Evolutionary conservation across 2,888 invertebrate species (phyloP).

Genomic region (Meghimatium bilineatum): DNA sequence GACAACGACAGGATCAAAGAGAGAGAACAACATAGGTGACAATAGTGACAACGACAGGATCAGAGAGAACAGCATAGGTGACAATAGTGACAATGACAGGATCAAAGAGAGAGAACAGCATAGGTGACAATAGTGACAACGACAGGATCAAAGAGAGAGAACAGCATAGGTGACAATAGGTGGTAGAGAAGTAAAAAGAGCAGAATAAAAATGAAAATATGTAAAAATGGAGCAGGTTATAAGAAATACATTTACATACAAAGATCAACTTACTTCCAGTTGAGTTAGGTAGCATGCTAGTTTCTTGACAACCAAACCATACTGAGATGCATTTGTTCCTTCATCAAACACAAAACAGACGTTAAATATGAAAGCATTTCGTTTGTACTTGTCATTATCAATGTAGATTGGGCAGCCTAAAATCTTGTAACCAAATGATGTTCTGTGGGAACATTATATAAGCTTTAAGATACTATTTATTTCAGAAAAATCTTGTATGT

Average conservation of each 20-base stretch:
- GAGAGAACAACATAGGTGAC: no score
- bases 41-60: no score
- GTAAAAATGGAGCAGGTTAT: no score
- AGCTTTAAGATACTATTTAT: background rate
- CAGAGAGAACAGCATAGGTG: no score
- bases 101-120: no score
- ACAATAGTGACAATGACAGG: no score
- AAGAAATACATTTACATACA: background rate
- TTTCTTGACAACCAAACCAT: constrained; percentile 95
- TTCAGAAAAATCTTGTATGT: background rate
- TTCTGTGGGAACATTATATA: constrained; percentile 79
- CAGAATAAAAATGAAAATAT: no score
- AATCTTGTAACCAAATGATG: constrained; percentile 89
- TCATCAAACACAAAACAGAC: constrained; percentile 93
- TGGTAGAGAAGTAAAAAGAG: background rate
- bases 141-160: background rate
- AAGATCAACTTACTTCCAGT: constrained; percentile 69
- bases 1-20: no score
- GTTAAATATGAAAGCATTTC: constrained; percentile 97
- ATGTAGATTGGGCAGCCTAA: constrained; percentile 94
- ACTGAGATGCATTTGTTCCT: constrained; percentile 91
- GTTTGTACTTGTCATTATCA: constrained; percentile 89
- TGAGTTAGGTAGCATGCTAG: constrained; percentile 91
- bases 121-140: background rate
- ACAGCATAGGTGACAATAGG: no score